Evolutionary conservation across 2,113 vertebrate species (phyloP).

Genomic region (Eublepharis macularius): DNA sequence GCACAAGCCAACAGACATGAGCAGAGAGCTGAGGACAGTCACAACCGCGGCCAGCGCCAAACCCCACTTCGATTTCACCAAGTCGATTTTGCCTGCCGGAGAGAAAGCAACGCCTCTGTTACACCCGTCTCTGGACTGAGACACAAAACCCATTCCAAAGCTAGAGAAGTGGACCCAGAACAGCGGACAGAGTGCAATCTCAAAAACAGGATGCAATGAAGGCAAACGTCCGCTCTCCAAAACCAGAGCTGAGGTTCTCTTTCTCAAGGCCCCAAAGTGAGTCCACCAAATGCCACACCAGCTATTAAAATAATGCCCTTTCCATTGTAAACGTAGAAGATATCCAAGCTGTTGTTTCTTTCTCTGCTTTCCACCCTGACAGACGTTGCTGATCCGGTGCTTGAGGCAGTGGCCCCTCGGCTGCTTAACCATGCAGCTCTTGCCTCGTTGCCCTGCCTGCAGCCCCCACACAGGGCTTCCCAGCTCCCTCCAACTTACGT

Average conservation of each 20-base stretch:
- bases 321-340: fast-evolving
- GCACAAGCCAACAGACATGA: conserved; percentile 98
- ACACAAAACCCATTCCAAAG: not conserved
- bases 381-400: not conserved
- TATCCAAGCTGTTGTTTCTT: not conserved
- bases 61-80: conserved; percentile 99
- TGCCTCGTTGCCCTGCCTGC: not conserved
- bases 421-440: not conserved
- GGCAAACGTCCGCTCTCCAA: not conserved
- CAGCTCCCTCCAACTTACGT: conserved; percentile 74
- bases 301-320: not conserved
- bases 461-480: not conserved
- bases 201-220: no score
- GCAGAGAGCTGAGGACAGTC: conserved; percentile 96
- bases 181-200: fast-evolving
- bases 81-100: conserved; percentile 93
- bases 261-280: not conserved
- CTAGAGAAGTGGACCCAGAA: not conserved
- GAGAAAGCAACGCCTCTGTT: fast-evolving
- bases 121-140: not conserved
- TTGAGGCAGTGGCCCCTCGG: not conserved
- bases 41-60: conserved; percentile 95
- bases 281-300: not conserved
- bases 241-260: not conserved
- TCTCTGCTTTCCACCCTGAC: no score